phyloP scores from a whole-genome alignment of 2,797 vertebrate genomes.

The Linurgus olivaceus region DNA sequence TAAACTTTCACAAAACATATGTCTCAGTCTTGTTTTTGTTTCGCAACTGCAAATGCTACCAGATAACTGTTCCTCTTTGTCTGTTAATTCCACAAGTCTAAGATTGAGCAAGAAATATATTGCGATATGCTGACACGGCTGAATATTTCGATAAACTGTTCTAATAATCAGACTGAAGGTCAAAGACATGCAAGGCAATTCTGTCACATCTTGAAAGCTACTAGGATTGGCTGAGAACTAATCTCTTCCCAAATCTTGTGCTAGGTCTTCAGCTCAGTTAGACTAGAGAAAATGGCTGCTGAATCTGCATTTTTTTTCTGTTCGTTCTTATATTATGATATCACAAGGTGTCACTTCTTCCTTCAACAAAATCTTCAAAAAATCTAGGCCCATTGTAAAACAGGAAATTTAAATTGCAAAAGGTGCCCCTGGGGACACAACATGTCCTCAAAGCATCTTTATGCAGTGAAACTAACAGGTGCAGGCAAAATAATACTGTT shows the following conservation, averaged over 20 bases:
- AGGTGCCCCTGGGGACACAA: background rate
- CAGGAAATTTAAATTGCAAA: conserved; percentile 15
- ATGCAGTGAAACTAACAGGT: background rate
- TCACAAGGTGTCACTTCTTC: background rate
- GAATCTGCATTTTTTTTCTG: background rate
- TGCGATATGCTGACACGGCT: background rate
- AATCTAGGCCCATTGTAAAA: background rate
- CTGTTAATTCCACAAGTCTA: background rate
- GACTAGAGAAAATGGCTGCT: background rate
- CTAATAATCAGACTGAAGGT: background rate
- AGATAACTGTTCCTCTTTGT: background rate
- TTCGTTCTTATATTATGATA: background rate
- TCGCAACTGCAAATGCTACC: background rate
- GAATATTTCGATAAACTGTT: background rate
- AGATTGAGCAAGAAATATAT: background rate
- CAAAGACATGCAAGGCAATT: background rate
- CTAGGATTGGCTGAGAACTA: background rate
- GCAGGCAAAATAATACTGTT: background rate
- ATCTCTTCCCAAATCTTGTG: background rate
- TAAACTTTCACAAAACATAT: background rate
- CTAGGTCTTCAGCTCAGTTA: background rate
- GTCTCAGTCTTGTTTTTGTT: background rate
- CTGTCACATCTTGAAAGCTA: background rate
- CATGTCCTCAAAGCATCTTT: background rate
- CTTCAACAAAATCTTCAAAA: background rate